Evolutionary conservation across 2,888 invertebrate genomes (phyloP), one percentile per base, ranked within the genome.

Genomic region (Hirtodrosophila cameraria): DNA sequence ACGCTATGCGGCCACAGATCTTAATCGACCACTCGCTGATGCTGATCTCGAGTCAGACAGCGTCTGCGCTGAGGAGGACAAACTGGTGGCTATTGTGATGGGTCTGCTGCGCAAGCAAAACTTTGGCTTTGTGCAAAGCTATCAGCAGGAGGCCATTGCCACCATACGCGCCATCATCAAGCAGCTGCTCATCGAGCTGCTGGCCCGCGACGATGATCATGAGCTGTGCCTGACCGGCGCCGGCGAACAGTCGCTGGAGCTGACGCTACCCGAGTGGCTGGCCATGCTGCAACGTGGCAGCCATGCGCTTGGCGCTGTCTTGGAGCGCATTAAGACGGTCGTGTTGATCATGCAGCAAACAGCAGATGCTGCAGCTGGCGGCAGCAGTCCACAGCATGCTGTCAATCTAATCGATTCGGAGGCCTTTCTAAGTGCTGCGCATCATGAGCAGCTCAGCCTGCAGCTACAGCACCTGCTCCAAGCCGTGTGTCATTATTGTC

Each of bases 401-500:
- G 92, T 93, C 12, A 93, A 92, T 75, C 92, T 93, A 18, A 92
- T 92, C 88, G 92, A 94, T 58, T 92, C 92, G 60, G 96, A 96
- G 86, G 94, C 94, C 57, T 93, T 95, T 88, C 93, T 97, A 75
- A 93, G 94, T 0, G 90, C 92, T 9, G 93, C 93, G 20, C 97
- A 97, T 86, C 93, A 96, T 76, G 90, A 90, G 48, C 93, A 93
- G 60, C 94, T 97, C 5, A 93, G 93, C 62, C 92, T 92, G 8
- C 95, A 95, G 89, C 91, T 98, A 42, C 93, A 93, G 64, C 96
- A 96, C 83, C 93, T 97, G 88, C 92, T 97, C 41, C 93, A 93
- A 31, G 94, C 95, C n/a, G 93, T 97, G 35, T 97, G 97, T 89
- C 96, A 97, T 91, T 96, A 96, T 89, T 97, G 97, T 77, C 97